Evolutionary conservation across 2,888 invertebrate species (phyloP).

Genomic region (Nephrotoma flavescens): DNA sequence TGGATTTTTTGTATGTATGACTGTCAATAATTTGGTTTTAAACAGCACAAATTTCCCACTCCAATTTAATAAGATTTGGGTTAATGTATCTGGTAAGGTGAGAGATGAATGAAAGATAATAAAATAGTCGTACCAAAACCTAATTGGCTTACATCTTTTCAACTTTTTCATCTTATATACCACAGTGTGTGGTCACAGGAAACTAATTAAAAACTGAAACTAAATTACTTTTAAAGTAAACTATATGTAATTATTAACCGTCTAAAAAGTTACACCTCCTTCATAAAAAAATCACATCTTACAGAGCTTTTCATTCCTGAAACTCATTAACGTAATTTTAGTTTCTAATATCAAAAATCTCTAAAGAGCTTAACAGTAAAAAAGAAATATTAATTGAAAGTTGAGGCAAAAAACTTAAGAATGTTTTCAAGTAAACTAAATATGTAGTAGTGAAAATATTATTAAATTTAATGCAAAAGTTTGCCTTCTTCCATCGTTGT

Average conservation of each 20-base stretch:
- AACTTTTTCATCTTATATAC: too few species aligned
- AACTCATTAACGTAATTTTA: neutral
- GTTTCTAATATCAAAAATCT: neutral
- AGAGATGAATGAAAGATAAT: too few species aligned
- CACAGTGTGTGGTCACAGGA: neutral
- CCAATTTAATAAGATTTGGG: too few species aligned
- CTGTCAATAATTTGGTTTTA: too few species aligned
- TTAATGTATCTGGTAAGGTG: too few species aligned
- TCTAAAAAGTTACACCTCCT: neutral
- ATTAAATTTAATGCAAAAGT: neutral
- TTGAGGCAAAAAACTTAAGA: neutral
- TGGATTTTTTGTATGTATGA: too few species aligned
- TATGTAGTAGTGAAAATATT: neutral
- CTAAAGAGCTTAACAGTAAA: neutral
- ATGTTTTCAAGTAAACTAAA: neutral
- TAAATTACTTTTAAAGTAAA: neutral
- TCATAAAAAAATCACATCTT: neutral
- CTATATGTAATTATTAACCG: neutral
- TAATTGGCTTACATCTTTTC: too few species aligned
- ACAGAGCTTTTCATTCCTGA: neutral
- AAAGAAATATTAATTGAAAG: neutral
- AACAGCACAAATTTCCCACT: too few species aligned
- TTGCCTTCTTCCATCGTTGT: neutral
- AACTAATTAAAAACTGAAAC: neutral
- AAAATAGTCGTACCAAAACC: too few species aligned